Percentiles rank a stretch among this genome's conserved stretches.
phyloP scores from a whole-genome alignment of 2,113 vertebrate species.

The Cygnus atratus region DNA sequence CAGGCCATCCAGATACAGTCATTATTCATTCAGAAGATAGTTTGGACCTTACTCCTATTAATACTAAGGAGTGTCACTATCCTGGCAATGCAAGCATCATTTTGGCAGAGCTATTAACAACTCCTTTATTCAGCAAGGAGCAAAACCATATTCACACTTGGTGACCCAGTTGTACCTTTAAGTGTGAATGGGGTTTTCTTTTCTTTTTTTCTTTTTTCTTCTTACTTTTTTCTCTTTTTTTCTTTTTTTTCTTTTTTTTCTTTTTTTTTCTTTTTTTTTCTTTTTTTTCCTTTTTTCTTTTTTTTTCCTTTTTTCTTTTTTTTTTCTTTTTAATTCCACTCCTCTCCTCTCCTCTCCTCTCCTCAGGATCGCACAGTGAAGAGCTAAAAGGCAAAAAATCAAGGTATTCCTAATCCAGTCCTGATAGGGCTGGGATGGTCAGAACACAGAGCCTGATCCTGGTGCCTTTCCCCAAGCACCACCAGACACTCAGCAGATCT shows the following conservation, averaged over 20 bases:
- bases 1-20: background rate
- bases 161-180: background rate
- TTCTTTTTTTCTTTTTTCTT: background rate
- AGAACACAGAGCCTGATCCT: background rate
- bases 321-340: too few relatives aligned
- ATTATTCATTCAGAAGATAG: background rate
- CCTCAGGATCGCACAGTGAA: background rate
- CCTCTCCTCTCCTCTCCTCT: background rate
- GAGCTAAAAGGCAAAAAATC: background rate
- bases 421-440: background rate
- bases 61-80: background rate
- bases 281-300: too few relatives aligned
- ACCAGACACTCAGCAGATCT: background rate
- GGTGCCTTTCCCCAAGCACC: background rate
- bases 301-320: too few relatives aligned
- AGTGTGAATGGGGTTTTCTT: background rate
- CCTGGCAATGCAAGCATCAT: background rate
- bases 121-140: background rate
- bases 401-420: background rate
- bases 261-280: too few relatives aligned
- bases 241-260: too few relatives aligned
- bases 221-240: too few relatives aligned
- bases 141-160: background rate
- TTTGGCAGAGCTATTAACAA: background rate
- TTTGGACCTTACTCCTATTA: background rate